A percentile compares a stretch with the other conserved stretches of the same genome.
These are phyloP conservation scores for Crioceris asparagi DNA, from an alignment of 2,888 invertebrate species.

Conservation along the genomic window DNA sequence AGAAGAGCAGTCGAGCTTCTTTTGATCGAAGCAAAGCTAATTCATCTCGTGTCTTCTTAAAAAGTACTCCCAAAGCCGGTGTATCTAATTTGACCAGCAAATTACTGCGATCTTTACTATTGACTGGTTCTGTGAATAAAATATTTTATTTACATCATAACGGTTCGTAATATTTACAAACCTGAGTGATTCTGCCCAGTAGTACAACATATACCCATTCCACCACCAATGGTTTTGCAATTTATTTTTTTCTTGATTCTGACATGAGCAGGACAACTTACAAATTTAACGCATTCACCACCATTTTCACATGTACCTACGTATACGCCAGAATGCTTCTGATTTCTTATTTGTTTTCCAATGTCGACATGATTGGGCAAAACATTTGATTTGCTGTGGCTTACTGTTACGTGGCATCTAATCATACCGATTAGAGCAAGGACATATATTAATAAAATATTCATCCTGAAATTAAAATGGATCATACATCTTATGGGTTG, in stretches of 20 bases:
- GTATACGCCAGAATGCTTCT: too few species aligned
- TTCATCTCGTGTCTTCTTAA: conserved; percentile 28
- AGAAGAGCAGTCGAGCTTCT: conserved; percentile 30
- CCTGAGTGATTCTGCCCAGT: conserved; percentile 50
- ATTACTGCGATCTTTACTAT: conserved; percentile 17
- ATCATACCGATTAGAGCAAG: too few species aligned
- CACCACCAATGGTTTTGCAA: conserved; percentile 43
- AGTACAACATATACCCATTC: conserved; percentile 50
- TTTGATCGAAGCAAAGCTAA: conserved; percentile 36
- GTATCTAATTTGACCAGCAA: conserved; percentile 21
- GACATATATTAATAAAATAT: too few species aligned
- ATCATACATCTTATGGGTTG: too few species aligned
- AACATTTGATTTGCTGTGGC: too few species aligned
- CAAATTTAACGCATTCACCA: conserved; percentile 48
- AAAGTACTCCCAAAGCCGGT: conserved; percentile 20
- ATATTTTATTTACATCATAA: too few species aligned
- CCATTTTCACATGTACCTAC: conserved; percentile 39
- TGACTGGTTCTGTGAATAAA: conserved; percentile 11
- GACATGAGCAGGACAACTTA: conserved; percentile 58
- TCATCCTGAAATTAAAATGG: too few species aligned
- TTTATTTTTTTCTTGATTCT: conserved; percentile 24
- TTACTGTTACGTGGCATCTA: too few species aligned
- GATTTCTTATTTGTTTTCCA: too few species aligned
- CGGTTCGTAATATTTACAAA: conserved; percentile 18
- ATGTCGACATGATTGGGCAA: too few species aligned